Evolutionary conservation across 2,888 invertebrate species (phyloP).

Genomic region (Drosophila nigritarsus): DNA sequence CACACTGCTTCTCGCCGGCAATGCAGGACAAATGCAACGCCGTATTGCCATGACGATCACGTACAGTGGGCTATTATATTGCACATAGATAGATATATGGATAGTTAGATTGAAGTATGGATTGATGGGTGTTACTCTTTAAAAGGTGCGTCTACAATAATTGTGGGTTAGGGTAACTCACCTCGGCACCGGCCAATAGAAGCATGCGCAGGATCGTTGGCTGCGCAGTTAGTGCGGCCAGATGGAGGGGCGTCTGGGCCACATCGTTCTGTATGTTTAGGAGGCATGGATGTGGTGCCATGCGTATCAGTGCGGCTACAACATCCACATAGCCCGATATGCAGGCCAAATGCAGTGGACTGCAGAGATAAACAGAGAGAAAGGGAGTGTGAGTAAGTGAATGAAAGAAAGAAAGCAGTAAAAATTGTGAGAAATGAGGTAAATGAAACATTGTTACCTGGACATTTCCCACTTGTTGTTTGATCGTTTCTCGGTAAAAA

Average conservation of each 20-base stretch:
- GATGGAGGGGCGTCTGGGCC: conserved; percentile 93
- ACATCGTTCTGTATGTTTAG: conserved; percentile 93
- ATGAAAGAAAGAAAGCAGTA: conserved; percentile 7
- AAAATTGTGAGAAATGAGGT: conserved; percentile 20
- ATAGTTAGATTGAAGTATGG: conserved; percentile 2
- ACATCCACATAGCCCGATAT: conserved; percentile 91
- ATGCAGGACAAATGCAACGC: conserved; percentile 93
- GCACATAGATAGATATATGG: not conserved
- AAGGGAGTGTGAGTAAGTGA: not conserved
- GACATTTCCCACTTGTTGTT: conserved; percentile 52
- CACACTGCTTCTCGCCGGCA: conserved; percentile 89
- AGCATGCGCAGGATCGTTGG: conserved; percentile 91
- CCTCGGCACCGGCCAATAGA: conserved; percentile 91
- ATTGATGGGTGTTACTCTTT: not conserved
- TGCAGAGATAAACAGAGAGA: conserved; percentile 84
- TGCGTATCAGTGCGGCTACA: conserved; percentile 90
- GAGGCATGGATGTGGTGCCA: conserved; percentile 91
- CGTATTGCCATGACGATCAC: conserved; percentile 93
- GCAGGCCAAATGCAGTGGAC: conserved; percentile 94
- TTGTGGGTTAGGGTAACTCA: conserved; percentile 59
- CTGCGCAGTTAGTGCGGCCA: conserved; percentile 92
- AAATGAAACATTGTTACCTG: conserved; percentile 49
- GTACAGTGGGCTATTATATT: conserved; percentile 85
- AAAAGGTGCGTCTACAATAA: not conserved
- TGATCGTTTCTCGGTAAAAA: conserved; percentile 48